A percentile compares a stretch with the other conserved stretches of the same genome.
Evolutionary conservation across 2,113 vertebrate genomes (phyloP).

Genomic region (Circaetus gallicus): DNA sequence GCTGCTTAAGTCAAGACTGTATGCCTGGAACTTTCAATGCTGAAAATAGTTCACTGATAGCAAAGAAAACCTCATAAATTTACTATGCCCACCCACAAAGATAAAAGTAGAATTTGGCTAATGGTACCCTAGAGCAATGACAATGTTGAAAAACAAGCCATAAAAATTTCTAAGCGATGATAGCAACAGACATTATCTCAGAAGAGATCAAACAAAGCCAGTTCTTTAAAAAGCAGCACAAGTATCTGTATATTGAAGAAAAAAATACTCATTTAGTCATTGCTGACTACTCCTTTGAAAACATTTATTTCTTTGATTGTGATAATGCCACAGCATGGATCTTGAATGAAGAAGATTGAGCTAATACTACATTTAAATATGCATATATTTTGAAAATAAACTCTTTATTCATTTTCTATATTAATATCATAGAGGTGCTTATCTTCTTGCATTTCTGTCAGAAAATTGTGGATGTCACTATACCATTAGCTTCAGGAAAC

Average conservation of each 20-base stretch:
- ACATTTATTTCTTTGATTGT: neutral
- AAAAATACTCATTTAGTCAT: neutral
- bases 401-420: neutral
- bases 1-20: neutral
- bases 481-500: neutral
- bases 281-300: neutral
- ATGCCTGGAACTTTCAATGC: neutral
- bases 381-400: neutral
- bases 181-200: neutral
- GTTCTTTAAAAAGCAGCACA: neutral
- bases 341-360: neutral
- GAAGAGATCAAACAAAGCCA: neutral
- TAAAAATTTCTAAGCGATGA: neutral
- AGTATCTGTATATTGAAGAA: neutral
- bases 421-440: neutral
- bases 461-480: neutral
- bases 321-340: neutral
- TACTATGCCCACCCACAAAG: neutral
- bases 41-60: neutral
- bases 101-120: neutral
- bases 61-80: neutral
- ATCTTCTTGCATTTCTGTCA: neutral
- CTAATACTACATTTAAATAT: neutral
- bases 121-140: neutral
- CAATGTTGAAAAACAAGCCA: neutral